These are phyloP conservation scores for Julus scandinavius DNA, from an alignment of 2,888 invertebrate species.

Conservation along the genomic window DNA sequence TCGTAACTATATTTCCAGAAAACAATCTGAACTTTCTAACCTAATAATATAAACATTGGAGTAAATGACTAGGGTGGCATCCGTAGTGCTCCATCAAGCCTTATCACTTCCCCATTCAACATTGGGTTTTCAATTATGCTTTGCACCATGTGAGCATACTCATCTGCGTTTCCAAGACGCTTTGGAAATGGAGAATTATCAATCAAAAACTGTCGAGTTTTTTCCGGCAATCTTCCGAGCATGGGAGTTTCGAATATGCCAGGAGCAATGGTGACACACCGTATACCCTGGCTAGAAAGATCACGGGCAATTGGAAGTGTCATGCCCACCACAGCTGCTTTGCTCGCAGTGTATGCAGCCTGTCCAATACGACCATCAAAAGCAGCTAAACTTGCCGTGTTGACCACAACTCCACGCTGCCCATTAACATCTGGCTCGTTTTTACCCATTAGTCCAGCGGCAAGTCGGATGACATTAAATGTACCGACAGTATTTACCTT, in stretches of 20 bases:
- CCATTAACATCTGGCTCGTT: constrained; percentile 85
- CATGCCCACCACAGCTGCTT: constrained; percentile 93
- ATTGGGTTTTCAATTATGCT: constrained; percentile 87
- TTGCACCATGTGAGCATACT: constrained; percentile 87
- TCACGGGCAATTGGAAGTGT: constrained; percentile 96
- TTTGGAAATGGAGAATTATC: constrained; percentile 86
- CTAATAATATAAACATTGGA: background rate
- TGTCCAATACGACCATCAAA: constrained; percentile 97
- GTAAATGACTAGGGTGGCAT: constrained; percentile 69
- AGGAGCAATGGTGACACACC: constrained; percentile 83
- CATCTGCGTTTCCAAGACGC: constrained; percentile 85
- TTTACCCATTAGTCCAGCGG: constrained; percentile 82
- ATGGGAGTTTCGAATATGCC: constrained; percentile 91
- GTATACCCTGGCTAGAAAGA: constrained; percentile 80
- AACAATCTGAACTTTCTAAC: background rate
- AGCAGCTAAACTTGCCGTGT: constrained; percentile 95
- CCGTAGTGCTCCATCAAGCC: constrained; percentile 83
- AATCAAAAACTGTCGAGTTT: constrained; percentile 81
- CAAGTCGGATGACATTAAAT: constrained; percentile 90
- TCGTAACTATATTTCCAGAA: background rate
- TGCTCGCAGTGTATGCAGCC: constrained; percentile 91
- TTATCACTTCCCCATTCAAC: constrained; percentile 90
- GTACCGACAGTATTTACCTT: constrained; percentile 88
- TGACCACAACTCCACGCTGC: constrained; percentile 92
- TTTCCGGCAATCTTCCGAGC: constrained; percentile 79